Base-by-base conservation (phyloP, 1,140 invertebrate genomes). In the Achroia grisella region DNA sequence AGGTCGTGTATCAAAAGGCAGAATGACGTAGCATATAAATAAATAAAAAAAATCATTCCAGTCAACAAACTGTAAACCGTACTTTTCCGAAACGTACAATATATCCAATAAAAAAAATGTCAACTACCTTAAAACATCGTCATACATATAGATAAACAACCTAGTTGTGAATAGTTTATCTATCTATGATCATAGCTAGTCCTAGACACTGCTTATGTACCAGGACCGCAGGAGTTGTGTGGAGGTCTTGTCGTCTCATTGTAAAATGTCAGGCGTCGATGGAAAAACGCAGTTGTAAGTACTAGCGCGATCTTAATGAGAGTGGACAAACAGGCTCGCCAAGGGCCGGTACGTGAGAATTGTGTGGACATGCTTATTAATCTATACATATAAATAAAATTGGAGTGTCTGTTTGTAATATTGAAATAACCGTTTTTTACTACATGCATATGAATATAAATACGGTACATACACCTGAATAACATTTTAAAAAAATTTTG, bases 311-410 rank as follows among this genome's bases (percentile, higher is more conserved):
- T 83, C 74, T 77, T 80, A 83, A 83, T 80, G 76, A 83, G 76
- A 80, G 71, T 80, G 72, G 79, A 80, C 76, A 80, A 83, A 83
- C 79, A 71, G 76, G 79, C 65, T 67, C 53, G 43, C 46, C 56
- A 63, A 75, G 66, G 69, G 63, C 62, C 48, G 41, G 23, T 30
- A 10, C 44, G 50, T 40, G 52, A 27, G 62, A 33, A 43, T 62
- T 44, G 15, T 56, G 28, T 63, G 72, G 77, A 81, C 56, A 58
- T 10, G 57, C 27, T 34, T 6, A 3, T 23, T 23, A 23, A 23
- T 23, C 2, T 3, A 23, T 37, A 12, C 33, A 10, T 35, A 23
- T 9, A 31, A 4, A 31, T 9, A 31, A 4, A 31, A 3, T 9
- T 31, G 30, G 2, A 2, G 6, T 6, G 17, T 6, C 17, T 23